Evolutionary conservation across 2,797 vertebrate species (phyloP).

Genomic region (Diplodus puntazzo): DNA sequence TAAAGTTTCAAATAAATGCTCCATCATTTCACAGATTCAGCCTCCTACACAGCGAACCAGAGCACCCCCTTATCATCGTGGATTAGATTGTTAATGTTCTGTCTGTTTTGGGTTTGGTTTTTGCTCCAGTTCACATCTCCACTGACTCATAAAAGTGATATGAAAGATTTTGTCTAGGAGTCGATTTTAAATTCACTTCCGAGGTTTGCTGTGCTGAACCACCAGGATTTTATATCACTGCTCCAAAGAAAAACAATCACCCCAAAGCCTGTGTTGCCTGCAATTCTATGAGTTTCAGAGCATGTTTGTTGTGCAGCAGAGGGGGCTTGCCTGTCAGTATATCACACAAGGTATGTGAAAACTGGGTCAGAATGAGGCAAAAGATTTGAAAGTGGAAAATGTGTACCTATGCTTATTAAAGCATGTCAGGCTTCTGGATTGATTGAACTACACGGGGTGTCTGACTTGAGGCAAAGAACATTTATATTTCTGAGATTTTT

Average conservation of each 20-base stretch:
- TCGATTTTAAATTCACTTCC: conserved; percentile 2
- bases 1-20: conserved; percentile 46
- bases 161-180: background rate
- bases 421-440: conserved; percentile 41
- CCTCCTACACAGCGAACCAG: conserved; percentile 23
- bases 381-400: conserved; percentile 64
- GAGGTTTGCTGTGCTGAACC: conserved; percentile 27
- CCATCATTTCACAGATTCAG: conserved; percentile 26
- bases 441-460: conserved; percentile 45
- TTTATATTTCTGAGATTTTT: conserved; percentile 54
- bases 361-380: conserved; percentile 69
- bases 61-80: background rate
- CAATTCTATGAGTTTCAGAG: conserved; percentile 25
- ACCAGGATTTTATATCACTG: conserved; percentile 28
- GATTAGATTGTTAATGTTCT: background rate
- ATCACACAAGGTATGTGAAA: conserved; percentile 52
- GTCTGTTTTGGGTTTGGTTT: conserved; percentile 13
- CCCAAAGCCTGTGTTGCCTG: conserved; percentile 27
- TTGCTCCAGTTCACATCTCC: conserved; percentile 18
- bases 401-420: conserved; percentile 66
- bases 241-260: conserved; percentile 39
- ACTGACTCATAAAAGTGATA: background rate
- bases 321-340: conserved; percentile 47
- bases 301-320: conserved; percentile 26
- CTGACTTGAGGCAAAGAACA: conserved; percentile 51